Evolutionary conservation across 2,113 vertebrate genomes (phyloP).

Genomic region (Malurus elegans): DNA sequence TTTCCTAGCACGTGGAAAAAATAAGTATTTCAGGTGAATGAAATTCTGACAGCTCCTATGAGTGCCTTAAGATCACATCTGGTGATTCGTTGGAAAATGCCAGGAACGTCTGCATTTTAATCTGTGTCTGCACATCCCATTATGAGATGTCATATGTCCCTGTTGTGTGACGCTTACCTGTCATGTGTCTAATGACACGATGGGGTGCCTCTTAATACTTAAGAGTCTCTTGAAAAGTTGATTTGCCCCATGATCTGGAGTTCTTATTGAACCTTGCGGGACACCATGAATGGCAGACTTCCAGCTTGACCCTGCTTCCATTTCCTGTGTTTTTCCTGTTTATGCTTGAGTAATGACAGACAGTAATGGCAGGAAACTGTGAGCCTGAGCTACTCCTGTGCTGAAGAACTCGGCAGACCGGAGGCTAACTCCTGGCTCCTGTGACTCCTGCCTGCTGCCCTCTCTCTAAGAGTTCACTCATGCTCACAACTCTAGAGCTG

Average conservation of each 20-base stretch:
- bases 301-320: background rate
- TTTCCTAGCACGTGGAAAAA: background rate
- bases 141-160: background rate
- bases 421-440: background rate
- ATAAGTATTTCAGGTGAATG: background rate
- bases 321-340: background rate
- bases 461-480: background rate
- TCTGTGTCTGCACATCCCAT: background rate
- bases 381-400: background rate
- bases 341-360: background rate
- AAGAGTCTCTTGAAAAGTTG: background rate
- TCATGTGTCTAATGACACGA: background rate
- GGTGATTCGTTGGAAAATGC: background rate
- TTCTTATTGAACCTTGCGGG: background rate
- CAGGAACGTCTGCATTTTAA: background rate
- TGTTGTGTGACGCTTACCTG: background rate
- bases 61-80: background rate
- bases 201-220: background rate
- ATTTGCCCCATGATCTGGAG: background rate
- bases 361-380: background rate
- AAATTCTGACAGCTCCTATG: background rate
- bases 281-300: background rate
- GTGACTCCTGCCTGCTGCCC: background rate
- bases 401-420: background rate
- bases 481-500: background rate